A percentile compares a stretch with the other conserved stretches of the same genome.
phyloP scores from a whole-genome alignment of 2,797 vertebrate genomes.

The Rhinichthys osculus region DNA sequence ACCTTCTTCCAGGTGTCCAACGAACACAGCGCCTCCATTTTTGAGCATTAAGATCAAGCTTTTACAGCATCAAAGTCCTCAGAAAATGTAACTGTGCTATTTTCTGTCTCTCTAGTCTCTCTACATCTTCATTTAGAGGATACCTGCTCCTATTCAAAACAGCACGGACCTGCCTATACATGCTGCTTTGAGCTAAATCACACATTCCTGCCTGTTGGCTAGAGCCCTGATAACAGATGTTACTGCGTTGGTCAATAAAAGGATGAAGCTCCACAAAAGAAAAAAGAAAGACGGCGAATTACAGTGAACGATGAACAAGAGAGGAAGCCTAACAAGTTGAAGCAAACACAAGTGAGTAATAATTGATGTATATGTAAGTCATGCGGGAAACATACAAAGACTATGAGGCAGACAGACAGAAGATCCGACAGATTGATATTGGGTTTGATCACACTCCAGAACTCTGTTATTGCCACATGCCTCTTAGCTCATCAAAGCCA shows the following conservation, averaged over 20 bases:
- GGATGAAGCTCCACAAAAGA: slow-evolving; percentile 37
- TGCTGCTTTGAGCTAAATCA: slow-evolving; percentile 71
- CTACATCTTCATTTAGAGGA: slow-evolving; percentile 40
- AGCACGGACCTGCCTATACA: slow-evolving; percentile 76
- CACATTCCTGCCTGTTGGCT: slow-evolving; percentile 77
- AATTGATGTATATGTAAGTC: slow-evolving; percentile 50
- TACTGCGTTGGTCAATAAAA: slow-evolving; percentile 51
- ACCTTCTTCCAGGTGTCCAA: slow-evolving; percentile 74
- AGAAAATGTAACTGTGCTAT: slow-evolving; percentile 48
- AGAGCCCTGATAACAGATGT: slow-evolving; percentile 67
- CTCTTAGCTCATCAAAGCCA: slow-evolving; percentile 23
- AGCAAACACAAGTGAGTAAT: slow-evolving; percentile 36
- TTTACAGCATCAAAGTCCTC: slow-evolving; percentile 6
- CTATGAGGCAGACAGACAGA: slow-evolving; percentile 41
- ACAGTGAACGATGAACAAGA: slow-evolving; percentile 41
- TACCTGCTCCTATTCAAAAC: slow-evolving; percentile 57
- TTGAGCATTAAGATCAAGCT: slow-evolving; percentile 3
- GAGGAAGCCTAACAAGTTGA: slow-evolving; percentile 49
- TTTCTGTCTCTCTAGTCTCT: slow-evolving; percentile 52
- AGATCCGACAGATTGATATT: slow-evolving; percentile 41
- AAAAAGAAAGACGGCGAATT: slow-evolving; percentile 4
- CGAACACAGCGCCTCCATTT: slow-evolving; percentile 66
- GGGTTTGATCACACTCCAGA: slow-evolving; percentile 48
- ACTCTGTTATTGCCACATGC: slow-evolving; percentile 44
- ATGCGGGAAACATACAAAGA: slow-evolving; percentile 35